Base-by-base conservation (phyloP, 2,888 invertebrate genomes). In the Mylabris sibirica region DNA sequence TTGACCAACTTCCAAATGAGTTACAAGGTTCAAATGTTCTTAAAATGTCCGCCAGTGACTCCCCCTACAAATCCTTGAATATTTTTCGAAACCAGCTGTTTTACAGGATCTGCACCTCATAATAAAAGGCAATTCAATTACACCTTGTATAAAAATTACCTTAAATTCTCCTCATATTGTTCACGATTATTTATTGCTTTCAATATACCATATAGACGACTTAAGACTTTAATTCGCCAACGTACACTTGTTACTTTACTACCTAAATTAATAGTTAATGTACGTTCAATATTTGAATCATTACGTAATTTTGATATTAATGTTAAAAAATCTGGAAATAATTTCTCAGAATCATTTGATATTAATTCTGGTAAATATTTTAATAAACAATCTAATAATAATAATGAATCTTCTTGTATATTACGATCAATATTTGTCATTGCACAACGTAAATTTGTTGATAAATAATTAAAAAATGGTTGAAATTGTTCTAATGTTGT, bases 401-500 rank as follows among this genome's bases (percentile, higher is more conserved):
- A 81, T 0, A 97, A 85, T 0, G 96, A 93, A 83, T 96, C 96
- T 81, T 94, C 92, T 81, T 95, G 94, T 71, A 97, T 91, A 63
- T 88, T 87, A 12, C 88, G 88, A 81, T 93, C 90, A 69, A 97
- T 93, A 78, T 97, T 94, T 0, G 96, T 96, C 94, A 97, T 95
- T 0, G 95, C 93, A 86, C 96, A 96, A 64, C 92, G 89, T 60
- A 97, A 84, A 83, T 95, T 94, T 1, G 94, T 92, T 22, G 92
- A 90, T 69, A 97, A 85, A 6, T 93, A 87, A 71, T 91, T 90
- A 80, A 93, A 93, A 82, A 94, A 95, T 11, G 96, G 94, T 53
- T 87, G 82, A 14, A 92, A 82, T n/a, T 22, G 35, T 38, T 57
- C 8, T 60, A 59, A 60, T 61, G 59, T 34, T 34, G 63, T 72